Percentiles rank a stretch among this genome's conserved stretches.
Conservation (phyloP, 2,797 vertebrate genomes). For the Rhynchotus rufescens region DNA sequence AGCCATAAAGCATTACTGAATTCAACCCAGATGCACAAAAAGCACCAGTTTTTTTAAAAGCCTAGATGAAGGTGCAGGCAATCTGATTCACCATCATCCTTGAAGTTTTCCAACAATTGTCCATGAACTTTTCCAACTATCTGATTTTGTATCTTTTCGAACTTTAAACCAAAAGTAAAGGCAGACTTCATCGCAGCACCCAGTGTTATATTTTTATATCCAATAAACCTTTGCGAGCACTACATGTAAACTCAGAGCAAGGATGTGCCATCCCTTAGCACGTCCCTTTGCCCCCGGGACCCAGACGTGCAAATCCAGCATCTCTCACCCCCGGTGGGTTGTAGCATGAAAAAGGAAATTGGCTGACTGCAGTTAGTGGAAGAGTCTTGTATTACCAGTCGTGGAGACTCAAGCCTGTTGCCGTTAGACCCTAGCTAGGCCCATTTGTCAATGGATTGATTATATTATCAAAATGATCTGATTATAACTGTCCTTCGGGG, state of each 20-base stretch:
- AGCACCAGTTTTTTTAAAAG: not conserved
- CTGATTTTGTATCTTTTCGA: not conserved
- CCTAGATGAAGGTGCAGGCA: not conserved
- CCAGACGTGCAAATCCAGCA: slow-evolving; percentile 36
- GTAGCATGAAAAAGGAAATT: not conserved
- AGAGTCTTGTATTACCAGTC: not conserved
- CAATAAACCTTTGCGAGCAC: not conserved
- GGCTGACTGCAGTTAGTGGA: not conserved
- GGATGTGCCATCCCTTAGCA: not conserved
- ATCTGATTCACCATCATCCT: not conserved
- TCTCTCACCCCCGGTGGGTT: slow-evolving; percentile 39
- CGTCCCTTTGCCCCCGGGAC: not conserved
- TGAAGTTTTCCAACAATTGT: not conserved
- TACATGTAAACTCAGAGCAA: not conserved
- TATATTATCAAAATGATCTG: no score
- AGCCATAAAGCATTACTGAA: not conserved
- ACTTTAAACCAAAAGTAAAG: not conserved
- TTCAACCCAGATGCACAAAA: not conserved
- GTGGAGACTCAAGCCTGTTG: not conserved
- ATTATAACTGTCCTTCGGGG: not conserved
- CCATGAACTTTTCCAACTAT: not conserved
- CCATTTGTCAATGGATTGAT: no score
- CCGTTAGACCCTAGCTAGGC: not conserved
- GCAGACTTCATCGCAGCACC: not conserved
- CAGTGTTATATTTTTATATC: not conserved